Evolutionary conservation across 2,797 vertebrate genomes (phyloP), one percentile per base, ranked within the genome.

Genomic region (Hippoglossus hippoglossus): DNA sequence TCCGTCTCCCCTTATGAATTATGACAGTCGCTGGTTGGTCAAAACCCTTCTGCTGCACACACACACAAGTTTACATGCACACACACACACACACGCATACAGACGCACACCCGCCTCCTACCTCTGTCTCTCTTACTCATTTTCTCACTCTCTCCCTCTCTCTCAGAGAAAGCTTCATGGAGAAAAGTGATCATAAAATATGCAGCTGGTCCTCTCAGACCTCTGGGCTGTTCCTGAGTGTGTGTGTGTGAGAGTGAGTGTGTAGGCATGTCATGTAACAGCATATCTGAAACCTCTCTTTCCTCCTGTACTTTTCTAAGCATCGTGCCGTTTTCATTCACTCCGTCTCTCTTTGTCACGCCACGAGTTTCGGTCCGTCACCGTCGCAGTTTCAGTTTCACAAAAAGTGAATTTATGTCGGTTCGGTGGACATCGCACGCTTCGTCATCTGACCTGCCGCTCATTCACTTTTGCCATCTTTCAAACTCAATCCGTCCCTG

Each of bases 161-260:
- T 21, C n/a, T 49, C 47, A 16, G 47, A 21, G 47, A 49, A 49
- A 49, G 47, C 87, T 89, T 73, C 5, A 18, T 62, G 69, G 75
- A 84, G 87, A 87, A 92, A 90, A 91, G 88, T 66, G 70, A 82
- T 93, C 91, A 94, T 94, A 85, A 94, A 95, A 94, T 94, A 94
- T 94, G 91, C 87, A 94, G 87, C 71, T 70, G 84, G 92, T 86
- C 83, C 85, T 68, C 81, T 85, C 54, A 82, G 75, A 70, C 64
- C 67, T 47, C 47, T 21, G 9, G 66, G 65, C 68, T 74, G 18
- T 11, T 5, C 2, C 50, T 41, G 34, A 79, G 73, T 71, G 69
- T 63, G 46, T 49, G 68, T 73, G 47, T 53, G 46, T 77, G 75
- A 67, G 59, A 56, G 49, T 47, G 64, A 55, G 54, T 7, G 39